Conservation (phyloP, 2,113 vertebrate species). For the Nothoprocta perdicaria region DNA sequence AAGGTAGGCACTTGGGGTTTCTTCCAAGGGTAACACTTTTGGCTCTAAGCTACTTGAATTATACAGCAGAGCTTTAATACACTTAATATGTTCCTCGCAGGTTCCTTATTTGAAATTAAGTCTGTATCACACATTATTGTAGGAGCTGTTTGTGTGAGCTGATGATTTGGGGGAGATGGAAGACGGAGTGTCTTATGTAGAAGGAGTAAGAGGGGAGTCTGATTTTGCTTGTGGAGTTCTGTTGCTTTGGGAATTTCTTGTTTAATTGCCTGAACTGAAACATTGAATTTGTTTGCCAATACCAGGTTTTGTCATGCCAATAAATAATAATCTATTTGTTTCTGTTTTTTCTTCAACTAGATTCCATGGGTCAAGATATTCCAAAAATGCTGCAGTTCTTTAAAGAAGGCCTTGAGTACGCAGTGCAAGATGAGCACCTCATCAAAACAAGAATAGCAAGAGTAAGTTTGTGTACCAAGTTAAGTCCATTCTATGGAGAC, state of each 20-base stretch:
- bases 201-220: fast-evolving
- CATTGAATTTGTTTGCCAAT: not conserved
- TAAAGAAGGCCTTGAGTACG: conserved; percentile 83
- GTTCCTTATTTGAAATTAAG: not conserved
- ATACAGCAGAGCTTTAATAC: not conserved
- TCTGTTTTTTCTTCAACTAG: conserved; percentile 63
- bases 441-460: conserved; percentile 82
- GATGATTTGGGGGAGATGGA: not conserved
- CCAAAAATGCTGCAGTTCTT: conserved; percentile 86
- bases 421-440: conserved; percentile 80
- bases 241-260: not conserved
- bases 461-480: conserved; percentile 73
- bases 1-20: not conserved
- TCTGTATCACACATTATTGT: fast-evolving
- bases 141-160: not conserved
- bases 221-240: not conserved
- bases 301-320: fast-evolving
- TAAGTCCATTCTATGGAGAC: not conserved
- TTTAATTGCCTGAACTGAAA: not conserved
- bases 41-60: not conserved
- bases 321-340: not conserved
- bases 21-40: not conserved
- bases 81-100: not conserved
- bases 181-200: fast-evolving
- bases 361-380: conserved; percentile 84